A percentile compares a stretch with the other conserved stretches of the same genome.
Conservation (phyloP, 1,140 invertebrate species). For the Ladona fulva region DNA sequence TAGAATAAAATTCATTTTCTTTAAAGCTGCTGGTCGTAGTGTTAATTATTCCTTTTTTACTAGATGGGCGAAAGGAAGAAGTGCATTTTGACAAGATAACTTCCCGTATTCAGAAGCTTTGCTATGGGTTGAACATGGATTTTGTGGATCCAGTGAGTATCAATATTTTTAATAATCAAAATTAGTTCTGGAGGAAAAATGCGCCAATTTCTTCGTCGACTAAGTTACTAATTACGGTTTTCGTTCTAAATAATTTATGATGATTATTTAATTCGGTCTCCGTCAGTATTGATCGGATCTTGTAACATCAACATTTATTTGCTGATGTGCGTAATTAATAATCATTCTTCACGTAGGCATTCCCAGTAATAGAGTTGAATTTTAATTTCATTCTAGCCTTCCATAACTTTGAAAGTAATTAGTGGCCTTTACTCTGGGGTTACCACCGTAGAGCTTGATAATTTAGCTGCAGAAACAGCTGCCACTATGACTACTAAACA, state of each 20-base stretch:
- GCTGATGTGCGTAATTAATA: too few species aligned
- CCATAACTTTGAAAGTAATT: constrained; percentile 82
- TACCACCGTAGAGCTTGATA: constrained; percentile 93
- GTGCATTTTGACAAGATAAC: constrained; percentile 98
- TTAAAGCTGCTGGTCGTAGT: neutral
- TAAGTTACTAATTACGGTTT: too few species aligned
- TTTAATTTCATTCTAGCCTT: constrained; percentile 42
- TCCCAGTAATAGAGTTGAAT: too few species aligned
- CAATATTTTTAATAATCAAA: neutral
- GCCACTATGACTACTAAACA: constrained; percentile 94
- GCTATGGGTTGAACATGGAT: constrained; percentile 91
- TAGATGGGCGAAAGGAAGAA: constrained; percentile 83
- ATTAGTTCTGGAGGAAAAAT: too few species aligned
- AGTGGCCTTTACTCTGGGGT: constrained; percentile 91
- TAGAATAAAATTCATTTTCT: neutral
- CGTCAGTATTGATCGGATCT: too few species aligned
- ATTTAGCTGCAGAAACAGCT: constrained; percentile 92
- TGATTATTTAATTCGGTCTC: too few species aligned
- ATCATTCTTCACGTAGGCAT: too few species aligned
- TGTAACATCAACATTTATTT: too few species aligned
- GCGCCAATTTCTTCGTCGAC: too few species aligned
- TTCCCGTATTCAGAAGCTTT: constrained; percentile 86
- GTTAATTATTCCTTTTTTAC: constrained; percentile 25
- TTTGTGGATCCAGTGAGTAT: constrained; percentile 87
- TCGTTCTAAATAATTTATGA: too few species aligned